These are phyloP conservation scores for Meiosimyza decipiens DNA, from an alignment of 2,888 invertebrate species.

Conservation along the genomic window DNA sequence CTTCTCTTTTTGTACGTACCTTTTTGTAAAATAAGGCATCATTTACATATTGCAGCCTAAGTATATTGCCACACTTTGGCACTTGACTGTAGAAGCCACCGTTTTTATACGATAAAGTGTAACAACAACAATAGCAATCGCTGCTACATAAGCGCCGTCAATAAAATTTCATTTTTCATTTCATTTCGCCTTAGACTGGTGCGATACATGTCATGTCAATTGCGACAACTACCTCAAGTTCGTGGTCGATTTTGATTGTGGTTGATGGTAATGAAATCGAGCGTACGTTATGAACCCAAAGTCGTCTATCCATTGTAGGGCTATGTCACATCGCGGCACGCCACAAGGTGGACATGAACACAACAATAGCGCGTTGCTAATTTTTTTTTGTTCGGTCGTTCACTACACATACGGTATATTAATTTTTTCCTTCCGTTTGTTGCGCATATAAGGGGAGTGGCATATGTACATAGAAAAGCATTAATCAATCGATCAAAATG, in stretches of 20 bases:
- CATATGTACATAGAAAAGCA: no score
- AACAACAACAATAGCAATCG: not conserved
- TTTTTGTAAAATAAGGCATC: no score
- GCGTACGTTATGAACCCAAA: not conserved
- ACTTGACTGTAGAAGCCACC: not conserved
- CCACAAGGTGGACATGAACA: not conserved
- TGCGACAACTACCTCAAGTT: conserved; percentile 41
- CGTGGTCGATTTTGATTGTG: conserved; percentile 41
- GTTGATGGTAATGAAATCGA: conserved; percentile 21
- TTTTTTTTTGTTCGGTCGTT: not conserved
- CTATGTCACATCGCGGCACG: no score
- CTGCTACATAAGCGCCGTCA: conserved; percentile 13
- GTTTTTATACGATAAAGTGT: not conserved
- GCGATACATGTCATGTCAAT: conserved; percentile 29
- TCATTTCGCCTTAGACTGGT: not conserved
- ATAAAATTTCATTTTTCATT: conserved; percentile 18
- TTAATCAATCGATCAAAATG: no score
- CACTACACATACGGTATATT: no score
- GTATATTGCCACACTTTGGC: not conserved
- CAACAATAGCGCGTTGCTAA: conserved; percentile 1
- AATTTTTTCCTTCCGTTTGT: no score
- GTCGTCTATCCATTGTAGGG: not conserved
- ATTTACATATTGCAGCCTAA: no score
- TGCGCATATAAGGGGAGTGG: no score
- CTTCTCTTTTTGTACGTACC: no score